Evolutionary conservation across 2,113 vertebrate genomes (phyloP), one percentile per base, ranked within the genome.

Genomic region (Cyphomyrus plagiostoma): DNA sequence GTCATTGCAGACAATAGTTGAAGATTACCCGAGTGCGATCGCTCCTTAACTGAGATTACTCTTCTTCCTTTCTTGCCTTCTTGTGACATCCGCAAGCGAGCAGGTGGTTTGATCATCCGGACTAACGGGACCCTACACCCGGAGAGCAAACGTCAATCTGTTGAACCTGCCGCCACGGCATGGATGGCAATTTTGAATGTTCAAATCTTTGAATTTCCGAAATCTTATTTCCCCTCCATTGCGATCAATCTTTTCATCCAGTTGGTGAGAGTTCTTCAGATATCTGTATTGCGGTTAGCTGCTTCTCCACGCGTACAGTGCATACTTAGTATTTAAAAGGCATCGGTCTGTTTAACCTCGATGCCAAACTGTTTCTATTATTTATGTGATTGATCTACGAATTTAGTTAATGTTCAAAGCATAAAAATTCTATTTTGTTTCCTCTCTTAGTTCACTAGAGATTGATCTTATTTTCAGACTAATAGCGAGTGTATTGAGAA

Each of bases 101-200:
- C 94, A 95, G 94, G 95, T 94, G 94, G 93, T 91, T 88, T 77
- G 30, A 90, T 94, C 93, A 94, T 86, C 89, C 94, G 90, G 94
- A 77, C 90, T 23, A 87, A 90, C 74, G 91, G 91, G 90, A 93
- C 92, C 83, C 88, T 90, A 86, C 88, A 90, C 85, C 89, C 87
- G 89, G 92, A 88, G 92, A 88, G 90, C 92, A 74, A 58, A 94
- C 90, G 30, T 70, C 94, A 94, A 95, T 96, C 95, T 96, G 95
- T 95, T 96, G 95, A 95, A 93, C 94, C 80, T 89, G 91, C 90
- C 91, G 92, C 62, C 23, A 13, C 90, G 90, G 83, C 74, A 35
- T 23, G 17, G 4, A 88, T 21, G 35, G 35, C 21, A 23, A 46
- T 45, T 88, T 35, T 35, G 56, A 49, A 53, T 53, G 15, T 17